A percentile compares a stretch with the other conserved stretches of the same genome.
These are phyloP conservation scores for Euplagia quadripunctaria DNA, from an alignment of 2,888 invertebrate genomes.

Conservation along the genomic window DNA sequence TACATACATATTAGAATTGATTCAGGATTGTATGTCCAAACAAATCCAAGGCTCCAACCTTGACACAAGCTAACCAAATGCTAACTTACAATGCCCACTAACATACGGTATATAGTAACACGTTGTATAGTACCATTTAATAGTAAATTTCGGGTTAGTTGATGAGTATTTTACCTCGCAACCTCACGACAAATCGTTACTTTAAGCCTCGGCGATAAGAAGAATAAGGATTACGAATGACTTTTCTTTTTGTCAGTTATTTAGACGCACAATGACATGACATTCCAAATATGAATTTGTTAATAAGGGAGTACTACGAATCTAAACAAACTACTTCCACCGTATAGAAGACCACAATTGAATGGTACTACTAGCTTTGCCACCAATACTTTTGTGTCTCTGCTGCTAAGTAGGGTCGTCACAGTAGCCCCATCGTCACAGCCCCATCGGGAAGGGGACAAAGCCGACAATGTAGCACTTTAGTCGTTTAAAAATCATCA, in stretches of 20 bases:
- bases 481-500: background rate
- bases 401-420: background rate
- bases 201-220: conserved; percentile 30
- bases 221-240: conserved; percentile 11
- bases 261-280: background rate
- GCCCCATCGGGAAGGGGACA: background rate
- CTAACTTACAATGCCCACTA: conserved; percentile 59
- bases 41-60: conserved; percentile 68
- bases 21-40: conserved; percentile 65
- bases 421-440: too few relatives aligned
- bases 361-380: background rate
- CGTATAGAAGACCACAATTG: too few relatives aligned
- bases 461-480: background rate
- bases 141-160: conserved; percentile 46
- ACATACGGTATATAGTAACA: conserved; percentile 42
- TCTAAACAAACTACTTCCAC: background rate
- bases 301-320: background rate
- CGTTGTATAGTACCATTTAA: conserved; percentile 39
- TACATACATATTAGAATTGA: conserved; percentile 54
- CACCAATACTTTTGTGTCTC: background rate
- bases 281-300: background rate
- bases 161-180: conserved; percentile 40
- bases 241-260: background rate
- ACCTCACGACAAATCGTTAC: conserved; percentile 42
- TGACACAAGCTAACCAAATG: conserved; percentile 68